Conservation (phyloP, 1,140 invertebrate species). For the Vollenhovia emeryi region DNA sequence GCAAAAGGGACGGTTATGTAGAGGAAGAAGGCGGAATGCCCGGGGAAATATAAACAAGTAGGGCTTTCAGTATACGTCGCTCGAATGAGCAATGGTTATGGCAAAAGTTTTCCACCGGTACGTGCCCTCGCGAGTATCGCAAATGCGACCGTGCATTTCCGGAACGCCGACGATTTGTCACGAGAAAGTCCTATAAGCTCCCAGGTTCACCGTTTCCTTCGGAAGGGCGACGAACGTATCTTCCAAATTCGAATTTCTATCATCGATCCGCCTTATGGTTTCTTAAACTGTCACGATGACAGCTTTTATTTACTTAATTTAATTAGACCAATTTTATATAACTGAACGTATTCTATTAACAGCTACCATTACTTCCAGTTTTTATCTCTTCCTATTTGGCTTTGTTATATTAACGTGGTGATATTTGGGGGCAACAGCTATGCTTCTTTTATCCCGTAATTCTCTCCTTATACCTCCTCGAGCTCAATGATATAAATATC, state of each 20-base stretch:
- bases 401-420: not conserved
- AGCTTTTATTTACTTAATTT: not conserved
- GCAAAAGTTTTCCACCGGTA: slow-evolving; percentile 67
- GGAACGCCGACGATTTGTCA: slow-evolving; percentile 69
- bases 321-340: not conserved
- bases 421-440: too few relatives aligned
- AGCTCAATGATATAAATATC: not conserved
- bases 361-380: not conserved
- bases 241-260: slow-evolving; percentile 37
- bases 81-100: slow-evolving; percentile 75
- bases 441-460: not conserved
- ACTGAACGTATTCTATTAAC: not conserved
- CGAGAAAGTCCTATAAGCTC: slow-evolving; percentile 47
- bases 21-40: slow-evolving; percentile 31
- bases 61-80: slow-evolving; percentile 67
- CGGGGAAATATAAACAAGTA: slow-evolving; percentile 70
- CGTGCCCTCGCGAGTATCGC: slow-evolving; percentile 58
- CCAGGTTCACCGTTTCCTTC: slow-evolving; percentile 22
- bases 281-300: not conserved
- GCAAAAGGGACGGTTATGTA: not conserved
- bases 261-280: not conserved
- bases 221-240: not conserved
- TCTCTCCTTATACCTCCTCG: not conserved
- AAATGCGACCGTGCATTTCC: slow-evolving; percentile 57
- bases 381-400: not conserved